Evolutionary conservation across 2,888 invertebrate species (phyloP).

Genomic region (Drosophila nr. fundita): DNA sequence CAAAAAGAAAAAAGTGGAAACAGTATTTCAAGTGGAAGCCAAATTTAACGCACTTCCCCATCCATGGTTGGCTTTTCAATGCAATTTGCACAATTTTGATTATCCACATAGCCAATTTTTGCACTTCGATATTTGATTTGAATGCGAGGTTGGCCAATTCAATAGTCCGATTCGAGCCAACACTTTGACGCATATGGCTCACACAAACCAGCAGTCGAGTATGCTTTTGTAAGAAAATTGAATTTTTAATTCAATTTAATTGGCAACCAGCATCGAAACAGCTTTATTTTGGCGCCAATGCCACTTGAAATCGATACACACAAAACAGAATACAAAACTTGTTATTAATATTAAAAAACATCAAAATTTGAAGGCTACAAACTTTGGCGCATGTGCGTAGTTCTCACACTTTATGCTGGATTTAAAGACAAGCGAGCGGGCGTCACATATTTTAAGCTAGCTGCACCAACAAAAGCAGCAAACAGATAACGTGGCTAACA

Average conservation of each 20-base stretch:
- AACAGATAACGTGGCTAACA: conserved; percentile 14
- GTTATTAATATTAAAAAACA: conserved; percentile 71
- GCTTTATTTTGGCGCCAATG: conserved; percentile 43
- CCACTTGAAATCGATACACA: conserved; percentile 33
- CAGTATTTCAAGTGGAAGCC: conserved; percentile 15
- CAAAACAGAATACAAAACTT: neutral
- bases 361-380: conserved; percentile 25
- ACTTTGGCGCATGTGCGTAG: conserved; percentile 41
- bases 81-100: conserved; percentile 67
- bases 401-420: neutral
- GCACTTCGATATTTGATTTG: conserved; percentile 62
- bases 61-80: conserved; percentile 21
- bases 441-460: conserved; percentile 70
- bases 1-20: conserved; percentile 7
- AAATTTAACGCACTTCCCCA: conserved; percentile 8
- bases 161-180: conserved; percentile 48
- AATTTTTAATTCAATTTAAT: conserved; percentile 81
- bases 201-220: conserved; percentile 41
- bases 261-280: conserved; percentile 51
- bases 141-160: conserved; percentile 24
- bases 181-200: conserved; percentile 64
- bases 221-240: conserved; percentile 69
- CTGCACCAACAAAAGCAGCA: conserved; percentile 32
- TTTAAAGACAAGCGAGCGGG: conserved; percentile 59
- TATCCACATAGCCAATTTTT: conserved; percentile 53